Evolutionary conservation across 2,113 vertebrate species (phyloP).

Genomic region (Strix aluco): DNA sequence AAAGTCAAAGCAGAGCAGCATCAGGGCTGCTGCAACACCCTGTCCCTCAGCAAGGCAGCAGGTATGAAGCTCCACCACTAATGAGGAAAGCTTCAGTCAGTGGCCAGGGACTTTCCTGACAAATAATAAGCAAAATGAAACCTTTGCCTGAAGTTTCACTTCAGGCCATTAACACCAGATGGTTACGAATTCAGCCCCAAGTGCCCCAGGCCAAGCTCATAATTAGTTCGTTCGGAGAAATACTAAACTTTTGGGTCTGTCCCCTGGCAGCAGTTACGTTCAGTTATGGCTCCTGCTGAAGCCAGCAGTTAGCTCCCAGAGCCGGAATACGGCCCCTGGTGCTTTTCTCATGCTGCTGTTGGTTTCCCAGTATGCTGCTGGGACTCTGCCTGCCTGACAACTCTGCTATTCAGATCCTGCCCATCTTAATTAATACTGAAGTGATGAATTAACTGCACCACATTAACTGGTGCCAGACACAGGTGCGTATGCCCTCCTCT

Average conservation of each 20-base stretch:
- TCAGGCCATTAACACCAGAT: conserved; percentile 12
- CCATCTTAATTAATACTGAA: background rate
- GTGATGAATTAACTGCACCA: background rate
- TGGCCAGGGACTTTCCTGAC: background rate
- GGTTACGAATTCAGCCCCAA: background rate
- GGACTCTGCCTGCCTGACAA: background rate
- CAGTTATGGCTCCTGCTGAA: background rate
- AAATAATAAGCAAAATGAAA: background rate
- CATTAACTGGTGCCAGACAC: background rate
- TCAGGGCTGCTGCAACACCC: background rate
- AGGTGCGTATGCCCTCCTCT: background rate
- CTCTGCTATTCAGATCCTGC: background rate
- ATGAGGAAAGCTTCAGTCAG: background rate
- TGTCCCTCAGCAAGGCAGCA: background rate
- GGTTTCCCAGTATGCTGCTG: background rate
- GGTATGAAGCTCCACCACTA: background rate
- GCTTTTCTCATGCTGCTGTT: background rate
- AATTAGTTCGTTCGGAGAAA: conserved; percentile 5
- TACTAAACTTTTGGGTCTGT: background rate
- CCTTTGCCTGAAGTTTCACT: background rate
- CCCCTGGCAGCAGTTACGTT: background rate
- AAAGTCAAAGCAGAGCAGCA: background rate
- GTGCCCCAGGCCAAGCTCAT: background rate
- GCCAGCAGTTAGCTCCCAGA: background rate
- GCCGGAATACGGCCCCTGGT: background rate